Percentiles rank a stretch among this genome's conserved stretches.
Evolutionary conservation across 2,113 vertebrate species (phyloP).

Genomic region (Actinemys pallida): DNA sequence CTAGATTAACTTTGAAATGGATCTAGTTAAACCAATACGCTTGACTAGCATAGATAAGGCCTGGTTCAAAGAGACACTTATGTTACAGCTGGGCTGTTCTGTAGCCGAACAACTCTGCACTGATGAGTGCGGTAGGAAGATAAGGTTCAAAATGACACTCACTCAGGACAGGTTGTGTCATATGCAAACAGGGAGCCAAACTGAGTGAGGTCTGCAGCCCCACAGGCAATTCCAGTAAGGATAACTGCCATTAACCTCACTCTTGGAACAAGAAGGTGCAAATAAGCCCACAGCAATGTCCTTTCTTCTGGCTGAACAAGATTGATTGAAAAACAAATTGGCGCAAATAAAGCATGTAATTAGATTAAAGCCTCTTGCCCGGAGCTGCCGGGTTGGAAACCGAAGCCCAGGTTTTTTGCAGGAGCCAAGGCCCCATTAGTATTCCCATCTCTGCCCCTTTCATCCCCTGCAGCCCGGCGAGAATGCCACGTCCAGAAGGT

Average conservation of each 20-base stretch:
- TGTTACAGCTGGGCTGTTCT: background rate
- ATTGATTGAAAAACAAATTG: conserved; percentile 99
- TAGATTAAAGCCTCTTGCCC: conserved; percentile 92
- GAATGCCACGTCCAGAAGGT: background rate
- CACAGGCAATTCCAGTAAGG: conserved; percentile 38
- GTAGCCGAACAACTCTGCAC: fast-evolving
- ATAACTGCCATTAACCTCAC: conserved; percentile 76
- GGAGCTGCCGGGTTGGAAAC: conserved; percentile 75
- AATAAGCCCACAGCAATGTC: conserved; percentile 83
- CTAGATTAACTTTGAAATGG: background rate
- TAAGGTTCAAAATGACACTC: fast-evolving
- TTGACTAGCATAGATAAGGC: fast-evolving
- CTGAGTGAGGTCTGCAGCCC: background rate
- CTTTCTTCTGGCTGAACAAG: conserved; percentile 89
- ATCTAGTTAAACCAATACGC: background rate
- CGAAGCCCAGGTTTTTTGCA: conserved; percentile 41
- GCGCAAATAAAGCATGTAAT: conserved; percentile 99
- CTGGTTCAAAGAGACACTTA: fast-evolving
- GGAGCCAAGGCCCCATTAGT: conserved; percentile 41
- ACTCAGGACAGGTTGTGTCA: background rate
- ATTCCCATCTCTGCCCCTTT: background rate
- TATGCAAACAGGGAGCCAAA: background rate
- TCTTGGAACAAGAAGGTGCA: conserved; percentile 86
- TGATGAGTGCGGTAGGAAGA: background rate
- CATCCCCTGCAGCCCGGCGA: background rate